Conservation (phyloP, 2,113 vertebrate species). For the Oryzias woworae region DNA sequence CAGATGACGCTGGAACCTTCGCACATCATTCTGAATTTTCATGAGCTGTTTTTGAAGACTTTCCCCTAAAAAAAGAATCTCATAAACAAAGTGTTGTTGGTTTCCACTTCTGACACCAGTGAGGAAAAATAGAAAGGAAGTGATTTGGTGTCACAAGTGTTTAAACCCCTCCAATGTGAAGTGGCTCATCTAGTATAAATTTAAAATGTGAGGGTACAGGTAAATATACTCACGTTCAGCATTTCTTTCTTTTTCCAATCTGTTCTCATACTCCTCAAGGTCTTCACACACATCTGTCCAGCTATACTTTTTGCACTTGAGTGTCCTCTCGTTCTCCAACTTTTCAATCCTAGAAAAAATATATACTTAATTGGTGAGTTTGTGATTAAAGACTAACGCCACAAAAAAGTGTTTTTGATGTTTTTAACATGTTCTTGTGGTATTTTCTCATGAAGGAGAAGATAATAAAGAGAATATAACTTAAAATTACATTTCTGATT, state of each 20-base stretch:
- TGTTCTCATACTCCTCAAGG: constrained; percentile 81
- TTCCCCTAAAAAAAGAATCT: constrained; percentile 69
- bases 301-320: constrained; percentile 77
- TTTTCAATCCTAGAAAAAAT: constrained; percentile 78
- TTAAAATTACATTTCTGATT: too few relatives aligned
- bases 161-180: too few relatives aligned
- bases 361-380: not conserved
- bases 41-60: constrained; percentile 82
- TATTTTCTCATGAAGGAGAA: too few relatives aligned
- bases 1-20: constrained; percentile 83
- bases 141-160: too few relatives aligned
- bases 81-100: not conserved
- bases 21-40: constrained; percentile 83
- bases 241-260: constrained; percentile 76
- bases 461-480: too few relatives aligned
- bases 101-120: not conserved
- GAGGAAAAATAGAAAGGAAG: too few relatives aligned
- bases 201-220: constrained; percentile 1
- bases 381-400: not conserved
- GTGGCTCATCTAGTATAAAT: not conserved
- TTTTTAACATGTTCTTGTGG: too few relatives aligned
- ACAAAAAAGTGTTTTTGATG: too few relatives aligned
- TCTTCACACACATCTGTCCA: constrained; percentile 75
- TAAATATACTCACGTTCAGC: constrained; percentile 79
- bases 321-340: constrained; percentile 83